Percentiles rank a stretch among this genome's conserved stretches.
These are phyloP conservation scores for Ictalurus punctatus DNA, from an alignment of 2,113 vertebrate genomes.

Conservation along the genomic window DNA sequence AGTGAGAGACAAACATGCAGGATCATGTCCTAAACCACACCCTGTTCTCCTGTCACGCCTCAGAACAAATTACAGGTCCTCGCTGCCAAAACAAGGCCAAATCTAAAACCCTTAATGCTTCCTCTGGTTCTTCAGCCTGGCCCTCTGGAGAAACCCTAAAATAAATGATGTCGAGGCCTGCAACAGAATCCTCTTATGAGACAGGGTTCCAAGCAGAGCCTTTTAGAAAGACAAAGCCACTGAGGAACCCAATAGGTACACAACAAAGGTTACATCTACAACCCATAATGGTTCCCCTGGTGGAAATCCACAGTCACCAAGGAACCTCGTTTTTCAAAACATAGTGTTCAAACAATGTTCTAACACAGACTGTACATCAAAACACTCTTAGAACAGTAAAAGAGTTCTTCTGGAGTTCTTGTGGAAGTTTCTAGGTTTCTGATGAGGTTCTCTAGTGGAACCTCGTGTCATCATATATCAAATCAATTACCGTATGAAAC, in stretches of 20 bases:
- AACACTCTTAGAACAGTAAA: not conserved
- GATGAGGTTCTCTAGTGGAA: not conserved
- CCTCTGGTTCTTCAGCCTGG: not conserved
- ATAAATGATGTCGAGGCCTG: not conserved
- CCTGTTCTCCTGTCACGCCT: not conserved
- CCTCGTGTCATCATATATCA: not conserved
- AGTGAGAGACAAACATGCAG: slow-evolving; percentile 3
- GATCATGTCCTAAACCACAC: not conserved
- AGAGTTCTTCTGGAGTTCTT: not conserved
- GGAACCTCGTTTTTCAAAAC: not conserved
- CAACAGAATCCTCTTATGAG: not conserved
- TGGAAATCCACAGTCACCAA: not conserved
- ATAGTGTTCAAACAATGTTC: not conserved
- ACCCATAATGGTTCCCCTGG: not conserved
- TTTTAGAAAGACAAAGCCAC: not conserved
- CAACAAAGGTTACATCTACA: not conserved
- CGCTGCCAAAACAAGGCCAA: not conserved
- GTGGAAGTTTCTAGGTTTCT: not conserved
- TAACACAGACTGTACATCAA: not conserved
- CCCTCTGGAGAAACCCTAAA: not conserved
- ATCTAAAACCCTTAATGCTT: not conserved
- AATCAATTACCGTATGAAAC: not conserved
- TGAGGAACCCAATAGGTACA: not conserved
- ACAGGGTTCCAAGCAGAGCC: not conserved
- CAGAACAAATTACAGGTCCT: not conserved